Evolutionary conservation across 2,113 vertebrate genomes (phyloP).

Genomic region (Anoplopoma fimbria): DNA sequence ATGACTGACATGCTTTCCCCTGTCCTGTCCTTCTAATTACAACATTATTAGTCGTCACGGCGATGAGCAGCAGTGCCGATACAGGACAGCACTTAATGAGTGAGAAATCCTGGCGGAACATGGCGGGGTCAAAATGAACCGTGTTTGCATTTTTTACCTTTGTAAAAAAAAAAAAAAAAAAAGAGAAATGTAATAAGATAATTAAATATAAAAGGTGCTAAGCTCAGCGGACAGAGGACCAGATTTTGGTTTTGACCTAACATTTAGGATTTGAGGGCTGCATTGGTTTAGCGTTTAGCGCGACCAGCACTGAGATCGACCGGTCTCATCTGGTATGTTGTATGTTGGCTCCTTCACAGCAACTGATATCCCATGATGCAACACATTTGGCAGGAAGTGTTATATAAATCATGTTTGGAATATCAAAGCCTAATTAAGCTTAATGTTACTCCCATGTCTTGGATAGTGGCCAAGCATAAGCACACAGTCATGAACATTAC

Average conservation of each 20-base stretch:
- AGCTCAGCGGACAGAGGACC: background rate
- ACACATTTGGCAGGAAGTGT: conserved; percentile 5
- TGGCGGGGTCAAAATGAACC: background rate
- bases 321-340: background rate
- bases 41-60: conserved; percentile 50
- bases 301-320: background rate
- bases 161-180: too few relatives aligned
- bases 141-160: background rate
- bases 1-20: conserved; percentile 41
- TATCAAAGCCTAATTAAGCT: conserved; percentile 45
- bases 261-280: background rate
- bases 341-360: background rate
- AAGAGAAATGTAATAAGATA: too few relatives aligned
- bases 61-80: conserved; percentile 19
- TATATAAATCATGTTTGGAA: conserved; percentile 16
- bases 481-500: conserved; percentile 32
- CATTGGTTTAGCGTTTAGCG: background rate
- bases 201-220: too few relatives aligned
- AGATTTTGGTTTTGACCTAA: background rate
- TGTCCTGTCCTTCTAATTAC: conserved; percentile 43
- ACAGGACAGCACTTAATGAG: conserved; percentile 27
- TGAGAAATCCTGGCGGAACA: conserved; percentile 19
- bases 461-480: conserved; percentile 43
- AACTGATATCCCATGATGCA: conserved; percentile 19
- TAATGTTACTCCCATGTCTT: conserved; percentile 45